phyloP scores from a whole-genome alignment of 37 sponge, comb jelly and placozoan genomes.

The Mnemiopsis leidyi region DNA sequence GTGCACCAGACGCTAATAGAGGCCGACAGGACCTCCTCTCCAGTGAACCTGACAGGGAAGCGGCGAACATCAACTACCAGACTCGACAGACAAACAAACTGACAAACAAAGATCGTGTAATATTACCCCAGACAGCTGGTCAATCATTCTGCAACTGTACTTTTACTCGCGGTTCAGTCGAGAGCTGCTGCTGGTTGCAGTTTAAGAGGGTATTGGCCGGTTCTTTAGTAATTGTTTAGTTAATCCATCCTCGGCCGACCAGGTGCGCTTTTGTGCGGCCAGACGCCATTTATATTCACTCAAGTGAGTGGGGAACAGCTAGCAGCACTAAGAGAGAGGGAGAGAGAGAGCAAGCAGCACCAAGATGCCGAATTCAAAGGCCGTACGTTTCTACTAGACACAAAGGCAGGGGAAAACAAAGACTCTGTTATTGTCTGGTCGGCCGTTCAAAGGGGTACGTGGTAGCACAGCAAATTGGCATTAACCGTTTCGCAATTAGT shows the following conservation, averaged over 20 bases:
- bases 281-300: not conserved
- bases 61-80: not conserved
- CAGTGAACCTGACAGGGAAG: not conserved
- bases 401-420: conserved; percentile 21
- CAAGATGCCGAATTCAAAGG: conserved; percentile 50
- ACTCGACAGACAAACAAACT: not conserved
- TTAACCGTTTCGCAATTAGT: conserved; percentile 63
- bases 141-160: not conserved
- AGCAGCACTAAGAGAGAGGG: not conserved
- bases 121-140: not conserved
- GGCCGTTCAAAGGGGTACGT: conserved; percentile 31
- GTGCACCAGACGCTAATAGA: not conserved
- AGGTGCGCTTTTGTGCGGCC: not conserved
- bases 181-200: not conserved
- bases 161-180: not conserved
- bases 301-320: not conserved
- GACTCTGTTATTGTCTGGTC: not conserved
- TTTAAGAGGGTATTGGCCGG: not conserved
- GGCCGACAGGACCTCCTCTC: not conserved
- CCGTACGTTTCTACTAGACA: not conserved
- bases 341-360: not conserved
- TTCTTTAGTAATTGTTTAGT: not conserved
- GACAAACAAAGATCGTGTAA: not conserved
- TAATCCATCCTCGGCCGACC: not conserved
- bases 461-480: conserved; percentile 14